Evolutionary conservation across 2,797 vertebrate genomes (phyloP), one percentile per base, ranked within the genome.

Genomic region (Aulostomus chinensis): DNA sequence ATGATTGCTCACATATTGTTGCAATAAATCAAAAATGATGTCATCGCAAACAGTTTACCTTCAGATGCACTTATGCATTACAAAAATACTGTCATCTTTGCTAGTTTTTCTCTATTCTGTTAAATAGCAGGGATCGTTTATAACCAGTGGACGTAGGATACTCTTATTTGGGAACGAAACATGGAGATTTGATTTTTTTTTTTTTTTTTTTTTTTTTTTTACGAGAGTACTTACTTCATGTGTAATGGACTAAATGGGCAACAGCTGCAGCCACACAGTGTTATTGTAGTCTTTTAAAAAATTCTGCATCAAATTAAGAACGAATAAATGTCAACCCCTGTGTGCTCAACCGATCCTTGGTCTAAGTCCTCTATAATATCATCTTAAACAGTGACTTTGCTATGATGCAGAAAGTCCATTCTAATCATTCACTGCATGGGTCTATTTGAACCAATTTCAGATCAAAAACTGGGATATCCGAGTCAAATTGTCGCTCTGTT

Each of bases 1-100:
- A 52, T 55, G 73, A 76, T 73, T 55, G 42, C 50, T 54, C 59
- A 43, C 48, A 68, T 63, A 51, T 63, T 61, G 25, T 45, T 46
- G 30, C 52, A 51, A 16, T 34, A 68, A 70, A 66, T 65, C 49
- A 45, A 26, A 65, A 48, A 40, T 71, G 25, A 73, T 57, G 48
- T 72, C 53, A 58, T 37, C 38, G 26, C 16, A 54, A 25, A 32
- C n/a, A 17, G n/a, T 4, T 61, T 15, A 35, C 25, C 31, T 60
- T 51, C 13, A 21, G 32, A 43, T 66, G 31, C 36, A 45, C 48
- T 52, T 72, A n/a, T n/a, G n/a, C n/a, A n/a, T n/a, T n/a, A n/a
- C n/a, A n/a, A n/a, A n/a, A n/a, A n/a, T n/a, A 24, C 14, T 46
- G 12, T 36, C 18, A 10, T 52, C 9, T 26, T 48, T 1, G 2